Base-by-base conservation (phyloP, 2,113 vertebrate genomes). In the Planiliza haematocheilus region DNA sequence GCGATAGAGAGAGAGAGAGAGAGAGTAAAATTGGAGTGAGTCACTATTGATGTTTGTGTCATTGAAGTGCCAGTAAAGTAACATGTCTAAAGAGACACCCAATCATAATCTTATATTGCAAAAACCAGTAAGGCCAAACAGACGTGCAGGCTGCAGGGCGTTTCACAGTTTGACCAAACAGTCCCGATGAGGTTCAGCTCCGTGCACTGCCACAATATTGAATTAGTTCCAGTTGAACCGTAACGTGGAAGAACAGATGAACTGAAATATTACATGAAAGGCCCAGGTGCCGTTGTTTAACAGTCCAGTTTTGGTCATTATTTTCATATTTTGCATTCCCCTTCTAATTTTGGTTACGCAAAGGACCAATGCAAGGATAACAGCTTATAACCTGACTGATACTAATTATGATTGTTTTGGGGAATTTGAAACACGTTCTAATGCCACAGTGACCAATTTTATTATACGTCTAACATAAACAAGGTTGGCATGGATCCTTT, bases 81-180 rank as follows among this genome's bases (percentile, higher is more conserved):
- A 71, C 8, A 57, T 2, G 58, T 72, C 70, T 70, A 20, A 70
- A 77, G 79, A 78, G 82, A 81, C 52, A 83, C 60, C 68, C 70
- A 82, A 82, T 89, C 79, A 80, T 48, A 51, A 70, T 72, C 56
- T 69, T 74, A 13, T 20, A 53, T 75, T 84, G 85, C 70, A 79
- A 80, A 82, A 68, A 46, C 45, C 76, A 67, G 8, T 34, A 45
- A 76, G 74, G 60, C 52, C 42, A 46, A 77, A 72, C 46, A 16
- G n/a, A 65, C 20, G 50, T 67, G 9, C 49, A 46, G 70, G 58
- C 60, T 65, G 70, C 71, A 18, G 10, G 69, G 45, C 77, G 36
- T 30, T 17, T 70, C 24, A 42, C n/a, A 38, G 55, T 61, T 16
- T 20, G 41, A 21, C 30, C 66, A 20, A 50, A 75, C 43, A 24